A percentile compares a stretch with the other conserved stretches of the same genome.
These are phyloP conservation scores for Jordanella pulchra DNA, from an alignment of 2,797 vertebrate genomes.

Conservation along the genomic window DNA sequence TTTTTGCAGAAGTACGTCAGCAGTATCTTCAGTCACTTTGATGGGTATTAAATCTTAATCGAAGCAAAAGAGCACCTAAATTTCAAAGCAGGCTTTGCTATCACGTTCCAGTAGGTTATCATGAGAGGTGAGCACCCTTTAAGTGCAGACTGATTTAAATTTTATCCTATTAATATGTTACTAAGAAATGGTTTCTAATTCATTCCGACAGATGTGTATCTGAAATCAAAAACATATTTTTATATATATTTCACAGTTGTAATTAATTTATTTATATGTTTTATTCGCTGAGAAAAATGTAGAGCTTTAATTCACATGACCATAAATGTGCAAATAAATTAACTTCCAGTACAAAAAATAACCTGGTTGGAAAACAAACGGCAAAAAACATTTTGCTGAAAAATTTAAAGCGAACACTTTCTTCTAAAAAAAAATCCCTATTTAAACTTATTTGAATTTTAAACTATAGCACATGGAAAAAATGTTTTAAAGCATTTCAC, in stretches of 20 bases:
- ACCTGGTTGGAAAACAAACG: too few species aligned
- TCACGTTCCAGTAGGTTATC: neutral
- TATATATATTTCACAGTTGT: neutral
- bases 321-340: too few species aligned
- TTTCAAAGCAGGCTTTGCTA: neutral
- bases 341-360: too few species aligned
- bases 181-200: too few species aligned
- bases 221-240: neutral
- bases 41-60: conserved; percentile 9
- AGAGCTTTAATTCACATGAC: neutral
- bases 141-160: neutral
- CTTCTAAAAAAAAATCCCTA: too few species aligned
- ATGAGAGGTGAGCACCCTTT: neutral
- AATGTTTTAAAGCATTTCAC: too few species aligned
- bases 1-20: conserved; percentile 19
- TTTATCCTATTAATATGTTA: too few species aligned
- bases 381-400: too few species aligned
- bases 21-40: neutral
- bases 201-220: too few species aligned
- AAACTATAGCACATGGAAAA: too few species aligned
- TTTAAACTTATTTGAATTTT: too few species aligned
- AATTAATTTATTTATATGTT: neutral
- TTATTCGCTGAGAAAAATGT: neutral
- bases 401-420: too few species aligned
- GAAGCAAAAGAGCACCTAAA: neutral